These are phyloP conservation scores for Cynopterus sphinx DNA, from an alignment of 2,797 vertebrate species.

Conservation along the genomic window DNA sequence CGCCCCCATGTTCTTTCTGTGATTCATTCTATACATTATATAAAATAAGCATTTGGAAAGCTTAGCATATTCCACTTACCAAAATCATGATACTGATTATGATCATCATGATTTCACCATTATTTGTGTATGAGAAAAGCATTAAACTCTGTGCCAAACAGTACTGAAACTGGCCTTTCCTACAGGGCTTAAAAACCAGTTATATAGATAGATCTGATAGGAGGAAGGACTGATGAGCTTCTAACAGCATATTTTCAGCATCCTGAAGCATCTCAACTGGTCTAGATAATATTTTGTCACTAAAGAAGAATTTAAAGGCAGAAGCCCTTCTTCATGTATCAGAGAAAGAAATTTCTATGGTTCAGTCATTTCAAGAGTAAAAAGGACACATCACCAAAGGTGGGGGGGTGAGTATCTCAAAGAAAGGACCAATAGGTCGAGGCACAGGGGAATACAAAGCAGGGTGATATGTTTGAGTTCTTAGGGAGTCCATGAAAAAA, in stretches of 20 bases:
- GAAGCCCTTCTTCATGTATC: background rate
- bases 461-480: background rate
- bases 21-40: slow-evolving; percentile 18
- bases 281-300: background rate
- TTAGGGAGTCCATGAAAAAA: background rate
- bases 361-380: background rate
- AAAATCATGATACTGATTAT: background rate
- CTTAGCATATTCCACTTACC: background rate
- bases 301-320: background rate
- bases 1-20: background rate
- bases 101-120: background rate
- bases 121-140: slow-evolving; percentile 8
- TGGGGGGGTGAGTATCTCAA: background rate
- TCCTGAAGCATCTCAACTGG: background rate
- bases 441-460: background rate
- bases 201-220: slow-evolving; percentile 15
- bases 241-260: background rate
- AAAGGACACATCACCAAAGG: background rate
- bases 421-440: background rate
- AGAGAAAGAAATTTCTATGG: background rate
- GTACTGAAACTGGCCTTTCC: background rate
- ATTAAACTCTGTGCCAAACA: background rate
- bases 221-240: background rate
- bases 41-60: slow-evolving; percentile 22
- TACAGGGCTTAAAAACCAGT: background rate